Evolutionary conservation across 2,888 invertebrate species (phyloP), one percentile per base, ranked within the genome.

Genomic region (Heliconius hortense): DNA sequence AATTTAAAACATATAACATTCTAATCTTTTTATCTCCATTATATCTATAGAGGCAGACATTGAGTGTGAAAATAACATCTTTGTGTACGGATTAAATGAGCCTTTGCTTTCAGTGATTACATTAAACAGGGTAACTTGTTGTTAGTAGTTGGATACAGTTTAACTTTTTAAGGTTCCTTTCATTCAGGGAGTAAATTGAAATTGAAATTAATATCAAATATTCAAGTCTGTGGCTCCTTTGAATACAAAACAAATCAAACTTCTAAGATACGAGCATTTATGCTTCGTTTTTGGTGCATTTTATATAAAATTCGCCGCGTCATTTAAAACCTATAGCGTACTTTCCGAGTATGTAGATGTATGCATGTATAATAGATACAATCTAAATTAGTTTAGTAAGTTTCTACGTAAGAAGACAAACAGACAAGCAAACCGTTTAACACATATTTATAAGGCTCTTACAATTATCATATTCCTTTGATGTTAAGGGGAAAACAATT

Each of bases 391-490:
- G 59, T 39, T 70, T 59, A 70, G 59, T 35, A 59, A 1, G 24
- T 70, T 59, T 70, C 56, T 26, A n/a, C 7, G 21, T 60, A 70
- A 68, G 28, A n/a, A 28, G 28, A 68, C 68, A 48, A 48, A 67
- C 26, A 68, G 28, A 31, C 31, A 10, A 48, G 28, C 24, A 26
- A 43, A 48, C 7, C 28, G 31, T n/a, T 53, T 68, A 43, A n/a
- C 68, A n/a, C n/a, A 31, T 68, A n/a, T n/a, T 31, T 28, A 68
- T 53, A 53, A 31, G 31, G 21, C 4, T 7, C 11, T 11, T 8
- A 68, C 53, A 8, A 53, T 68, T 68, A 53, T 68, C 66, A 39
- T 39, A 39, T 39, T 21, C 7, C 24, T 11, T 66, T 10, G 1
- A 2, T 39, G 39, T 66, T n/a, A 64, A 35, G 21, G 4, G 8